Percentiles rank a stretch among this genome's conserved stretches.
Evolutionary conservation across 2,113 vertebrate species (phyloP).

Genomic region (Pelecanoides urinatrix): DNA sequence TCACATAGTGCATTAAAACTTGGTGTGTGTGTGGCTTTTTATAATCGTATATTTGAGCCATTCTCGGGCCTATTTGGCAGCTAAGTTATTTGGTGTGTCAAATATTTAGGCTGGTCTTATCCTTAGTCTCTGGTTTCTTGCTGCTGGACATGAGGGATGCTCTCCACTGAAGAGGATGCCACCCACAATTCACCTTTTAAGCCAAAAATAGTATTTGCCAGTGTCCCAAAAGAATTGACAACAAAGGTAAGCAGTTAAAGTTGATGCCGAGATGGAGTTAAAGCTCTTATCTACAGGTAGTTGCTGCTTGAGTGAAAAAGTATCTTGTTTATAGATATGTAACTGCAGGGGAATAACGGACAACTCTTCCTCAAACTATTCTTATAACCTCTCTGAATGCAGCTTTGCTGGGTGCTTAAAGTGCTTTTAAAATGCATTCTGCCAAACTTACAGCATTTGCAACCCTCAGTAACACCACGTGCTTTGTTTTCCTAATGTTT

Average conservation of each 20-base stretch:
- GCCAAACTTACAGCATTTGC: not conserved
- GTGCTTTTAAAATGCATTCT: conserved; percentile 25
- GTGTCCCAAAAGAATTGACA: not conserved
- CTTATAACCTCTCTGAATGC: not conserved
- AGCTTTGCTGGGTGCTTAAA: conserved; percentile 56
- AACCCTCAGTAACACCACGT: conserved; percentile 49
- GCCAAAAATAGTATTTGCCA: not conserved
- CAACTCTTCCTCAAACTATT: conserved; percentile 8
- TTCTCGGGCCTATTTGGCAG: not conserved
- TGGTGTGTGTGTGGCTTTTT: not conserved
- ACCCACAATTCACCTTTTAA: not conserved
- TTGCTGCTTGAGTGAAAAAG: not conserved
- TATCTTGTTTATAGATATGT: not conserved
- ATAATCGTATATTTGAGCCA: accelerated
- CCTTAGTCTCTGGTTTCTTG: not conserved
- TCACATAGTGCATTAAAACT: not conserved
- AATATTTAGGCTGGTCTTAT: not conserved
- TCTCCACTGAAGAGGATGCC: not conserved
- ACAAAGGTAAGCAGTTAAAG: conserved; percentile 6
- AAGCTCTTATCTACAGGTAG: not conserved
- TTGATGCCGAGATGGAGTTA: not conserved
- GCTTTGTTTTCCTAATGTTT: conserved; percentile 54
- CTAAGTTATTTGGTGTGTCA: not conserved
- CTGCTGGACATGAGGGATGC: not conserved
- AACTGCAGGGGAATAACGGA: not conserved